Percentiles rank a stretch among this genome's conserved stretches.
Evolutionary conservation across 2,888 invertebrate genomes (phyloP).

Genomic region (Drosophila buzzatii): DNA sequence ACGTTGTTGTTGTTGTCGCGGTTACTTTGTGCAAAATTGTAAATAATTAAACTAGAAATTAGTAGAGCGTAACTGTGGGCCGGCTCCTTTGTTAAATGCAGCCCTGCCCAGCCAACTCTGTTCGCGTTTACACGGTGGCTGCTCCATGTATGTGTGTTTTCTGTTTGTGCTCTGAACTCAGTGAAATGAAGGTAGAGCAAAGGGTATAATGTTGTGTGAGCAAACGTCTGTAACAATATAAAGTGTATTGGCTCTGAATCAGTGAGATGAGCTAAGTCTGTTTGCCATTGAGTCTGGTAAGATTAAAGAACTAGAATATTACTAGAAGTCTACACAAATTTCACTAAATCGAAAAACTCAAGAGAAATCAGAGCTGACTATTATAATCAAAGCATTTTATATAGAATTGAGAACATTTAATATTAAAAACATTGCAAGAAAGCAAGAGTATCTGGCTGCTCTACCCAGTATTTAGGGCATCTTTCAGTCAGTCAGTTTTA

Average conservation of each 20-base stretch:
- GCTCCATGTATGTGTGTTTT: constrained; percentile 4
- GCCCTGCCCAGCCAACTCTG: constrained; percentile 12
- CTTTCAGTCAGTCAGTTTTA: neutral
- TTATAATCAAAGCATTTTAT: too few species aligned
- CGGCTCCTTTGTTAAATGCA: constrained; percentile 37
- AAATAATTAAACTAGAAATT: constrained; percentile 78
- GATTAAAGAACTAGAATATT: too few species aligned
- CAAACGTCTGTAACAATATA: neutral
- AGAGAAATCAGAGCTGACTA: too few species aligned
- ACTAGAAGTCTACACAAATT: too few species aligned
- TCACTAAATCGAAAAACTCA: too few species aligned
- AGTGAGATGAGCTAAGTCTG: neutral
- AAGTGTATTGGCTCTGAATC: neutral
- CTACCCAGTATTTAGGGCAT: neutral
- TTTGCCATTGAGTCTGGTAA: too few species aligned
- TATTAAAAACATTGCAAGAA: neutral
- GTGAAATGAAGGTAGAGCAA: neutral
- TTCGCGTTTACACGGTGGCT: constrained; percentile 15
- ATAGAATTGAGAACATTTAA: too few species aligned
- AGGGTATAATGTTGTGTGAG: neutral
- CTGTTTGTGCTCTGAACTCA: neutral
- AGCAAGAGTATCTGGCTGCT: neutral
- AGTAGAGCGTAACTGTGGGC: constrained; percentile 72
- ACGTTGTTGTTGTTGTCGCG: constrained; percentile 47
- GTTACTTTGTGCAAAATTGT: constrained; percentile 74